Base-by-base conservation (phyloP, 2,113 vertebrate genomes). In the Apodemus speciosus region DNA sequence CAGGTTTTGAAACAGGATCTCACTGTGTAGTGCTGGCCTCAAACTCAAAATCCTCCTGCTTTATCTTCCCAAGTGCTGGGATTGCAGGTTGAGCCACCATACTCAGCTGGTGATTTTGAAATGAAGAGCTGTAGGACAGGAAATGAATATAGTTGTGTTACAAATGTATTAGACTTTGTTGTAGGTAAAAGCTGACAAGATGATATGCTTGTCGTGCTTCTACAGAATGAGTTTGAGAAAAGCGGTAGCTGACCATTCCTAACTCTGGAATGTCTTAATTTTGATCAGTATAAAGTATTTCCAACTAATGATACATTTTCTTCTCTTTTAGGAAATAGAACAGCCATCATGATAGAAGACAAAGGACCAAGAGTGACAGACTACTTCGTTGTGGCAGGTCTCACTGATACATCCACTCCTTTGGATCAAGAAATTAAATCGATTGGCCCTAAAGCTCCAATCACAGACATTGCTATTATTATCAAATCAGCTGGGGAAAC, bases 361-460 rank as follows among this genome's bases (percentile, higher is more conserved):
- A 99, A 99, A 98, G 99, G 99, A 96, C 99, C 99, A 93, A 99
- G 99, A 11, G 99, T 99, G 97, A 99, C 99, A 20, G 99, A 99
- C 98, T 99, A 99, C 98, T 99, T 99, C 77, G 99, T 99, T 86
- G 99, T 99, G 94, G 99, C 99, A 38, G 99, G 99, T 71, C 98
- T 99, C 95, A 99, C 99, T 0, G 99, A 99, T 90, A 99, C 98
- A 18, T 98, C 99, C 93, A 98, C 98, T 3, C 99, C 98, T 14
- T 97, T 99, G 94, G 99, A 99, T 97, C 99, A 99, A 97, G 99
- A 99, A 97, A 95, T 98, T 7, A 99, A 99, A 97, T 99, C 98
- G 69, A 90, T 97, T n/a, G 99, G 99, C 38, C 99, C 99, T 94
- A 99, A 99, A 97, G 99, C 99, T 43, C 99, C 99, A 85, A 99